These are phyloP conservation scores for Thecophora atra DNA, from an alignment of 2,888 invertebrate species.

Conservation along the genomic window DNA sequence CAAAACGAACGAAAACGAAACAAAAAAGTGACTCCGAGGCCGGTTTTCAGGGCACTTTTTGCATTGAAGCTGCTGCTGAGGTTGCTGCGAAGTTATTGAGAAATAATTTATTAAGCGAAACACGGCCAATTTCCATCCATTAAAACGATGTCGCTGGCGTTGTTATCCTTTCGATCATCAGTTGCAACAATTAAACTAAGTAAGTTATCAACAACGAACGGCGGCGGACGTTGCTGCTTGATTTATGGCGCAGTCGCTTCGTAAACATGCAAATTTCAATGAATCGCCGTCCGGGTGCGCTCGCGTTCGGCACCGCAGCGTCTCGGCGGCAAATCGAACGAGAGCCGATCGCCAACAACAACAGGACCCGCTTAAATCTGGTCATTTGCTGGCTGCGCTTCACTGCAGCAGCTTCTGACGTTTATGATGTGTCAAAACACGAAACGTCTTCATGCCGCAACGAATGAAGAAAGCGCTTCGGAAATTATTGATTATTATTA, in stretches of 20 bases:
- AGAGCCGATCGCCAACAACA: no score
- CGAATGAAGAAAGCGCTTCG: constrained; percentile 12
- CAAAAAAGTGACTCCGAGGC: neutral
- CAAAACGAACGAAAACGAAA: no score
- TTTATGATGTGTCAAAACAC: constrained; percentile 46
- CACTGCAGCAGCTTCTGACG: constrained; percentile 43
- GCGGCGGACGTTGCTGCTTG: neutral
- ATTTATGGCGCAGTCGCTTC: neutral
- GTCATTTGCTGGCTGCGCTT: neutral
- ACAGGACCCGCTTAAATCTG: no score
- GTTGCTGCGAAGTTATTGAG: neutral
- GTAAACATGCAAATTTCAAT: constrained; percentile 10
- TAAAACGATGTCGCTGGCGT: neutral
- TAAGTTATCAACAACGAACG: neutral
- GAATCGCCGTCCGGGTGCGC: neutral
- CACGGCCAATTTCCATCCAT: neutral
- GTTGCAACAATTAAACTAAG: no score
- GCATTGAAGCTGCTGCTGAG: neutral
- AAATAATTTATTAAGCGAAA: neutral
- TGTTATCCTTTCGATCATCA: neutral
- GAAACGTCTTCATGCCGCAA: constrained; percentile 3
- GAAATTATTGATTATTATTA: constrained; percentile 42
- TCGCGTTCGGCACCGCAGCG: no score
- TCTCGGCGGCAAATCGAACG: no score
- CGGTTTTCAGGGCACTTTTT: neutral